Conservation (phyloP, 2,888 invertebrate genomes). For the Tachystola acroxantha region DNA sequence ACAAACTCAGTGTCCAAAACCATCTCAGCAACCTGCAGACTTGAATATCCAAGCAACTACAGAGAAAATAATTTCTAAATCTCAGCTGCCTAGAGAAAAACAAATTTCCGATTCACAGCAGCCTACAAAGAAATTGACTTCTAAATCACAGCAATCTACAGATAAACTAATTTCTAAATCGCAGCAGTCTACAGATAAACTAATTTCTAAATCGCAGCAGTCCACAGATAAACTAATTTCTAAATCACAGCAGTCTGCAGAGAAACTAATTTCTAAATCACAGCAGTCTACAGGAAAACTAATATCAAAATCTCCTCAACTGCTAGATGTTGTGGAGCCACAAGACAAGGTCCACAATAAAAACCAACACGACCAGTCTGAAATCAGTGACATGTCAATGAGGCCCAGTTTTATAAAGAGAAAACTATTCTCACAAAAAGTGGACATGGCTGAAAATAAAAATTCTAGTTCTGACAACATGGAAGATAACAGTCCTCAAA, state of each 20-base stretch:
- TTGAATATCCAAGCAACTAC: not conserved
- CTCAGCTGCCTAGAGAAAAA: slow-evolving; percentile 18
- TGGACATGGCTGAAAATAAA: slow-evolving; percentile 51
- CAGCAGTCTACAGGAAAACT: slow-evolving; percentile 21
- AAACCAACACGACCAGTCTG: slow-evolving; percentile 3
- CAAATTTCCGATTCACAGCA: slow-evolving; percentile 11
- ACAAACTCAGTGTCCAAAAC: not conserved
- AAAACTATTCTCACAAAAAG: slow-evolving; percentile 60
- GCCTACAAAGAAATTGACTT: slow-evolving; percentile 25
- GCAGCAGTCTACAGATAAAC: slow-evolving; percentile 1
- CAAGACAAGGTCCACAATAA: not conserved
- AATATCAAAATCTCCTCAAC: slow-evolving; percentile 17
- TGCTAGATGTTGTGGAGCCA: not conserved
- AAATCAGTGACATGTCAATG: slow-evolving; percentile 41
- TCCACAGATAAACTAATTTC: slow-evolving; percentile 20
- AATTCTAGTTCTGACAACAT: slow-evolving; percentile 36
- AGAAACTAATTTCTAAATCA: slow-evolving; percentile 4
- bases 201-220: slow-evolving; percentile 7
- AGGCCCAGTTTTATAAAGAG: slow-evolving; percentile 65
- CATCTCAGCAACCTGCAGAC: not conserved
- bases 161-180: no score
- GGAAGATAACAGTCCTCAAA: slow-evolving; percentile 41
- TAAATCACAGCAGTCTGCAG: slow-evolving; percentile 4
- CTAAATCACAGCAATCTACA: slow-evolving; percentile 29
- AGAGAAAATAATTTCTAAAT: slow-evolving; percentile 4